Conservation (phyloP, 2,888 invertebrate species). For the Leistus spinibarbis region DNA sequence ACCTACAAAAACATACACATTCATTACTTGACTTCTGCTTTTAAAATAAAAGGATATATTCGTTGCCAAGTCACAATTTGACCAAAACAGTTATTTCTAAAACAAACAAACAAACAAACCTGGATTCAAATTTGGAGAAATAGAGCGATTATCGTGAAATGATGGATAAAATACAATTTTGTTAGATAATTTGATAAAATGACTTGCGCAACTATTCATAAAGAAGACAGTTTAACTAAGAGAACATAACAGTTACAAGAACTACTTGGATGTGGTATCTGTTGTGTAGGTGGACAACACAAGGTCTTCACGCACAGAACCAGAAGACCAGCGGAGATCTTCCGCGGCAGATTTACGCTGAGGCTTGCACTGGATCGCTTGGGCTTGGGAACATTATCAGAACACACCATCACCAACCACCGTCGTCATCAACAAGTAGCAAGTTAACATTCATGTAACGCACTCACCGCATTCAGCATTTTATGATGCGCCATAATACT, state of each 20-base stretch:
- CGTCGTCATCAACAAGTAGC: slow-evolving; percentile 47
- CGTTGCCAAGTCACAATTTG: too few relatives aligned
- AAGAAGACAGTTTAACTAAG: not conserved
- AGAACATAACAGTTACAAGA: not conserved
- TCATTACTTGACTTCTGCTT: too few relatives aligned
- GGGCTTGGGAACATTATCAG: slow-evolving; percentile 52
- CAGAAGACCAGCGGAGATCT: slow-evolving; percentile 44
- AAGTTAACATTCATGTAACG: slow-evolving; percentile 54
- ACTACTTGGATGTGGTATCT: not conserved
- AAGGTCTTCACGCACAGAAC: slow-evolving; percentile 44
- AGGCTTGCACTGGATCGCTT: slow-evolving; percentile 50
- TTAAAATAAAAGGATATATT: too few relatives aligned
- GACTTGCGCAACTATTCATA: not conserved
- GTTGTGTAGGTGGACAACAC: not conserved
- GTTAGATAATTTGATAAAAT: too few relatives aligned
- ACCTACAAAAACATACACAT: too few relatives aligned
- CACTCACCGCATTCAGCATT: not conserved
- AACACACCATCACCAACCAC: slow-evolving; percentile 50
- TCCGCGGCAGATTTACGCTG: slow-evolving; percentile 50
- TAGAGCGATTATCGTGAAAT: too few relatives aligned
- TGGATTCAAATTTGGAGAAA: too few relatives aligned
- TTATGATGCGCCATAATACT: not conserved
- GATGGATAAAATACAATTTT: not conserved
- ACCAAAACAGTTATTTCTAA: too few relatives aligned
- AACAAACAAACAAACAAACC: too few relatives aligned